Evolutionary conservation across 2,888 invertebrate genomes (phyloP), one percentile per base, ranked within the genome.

Genomic region (Callyntrura sp.): DNA sequence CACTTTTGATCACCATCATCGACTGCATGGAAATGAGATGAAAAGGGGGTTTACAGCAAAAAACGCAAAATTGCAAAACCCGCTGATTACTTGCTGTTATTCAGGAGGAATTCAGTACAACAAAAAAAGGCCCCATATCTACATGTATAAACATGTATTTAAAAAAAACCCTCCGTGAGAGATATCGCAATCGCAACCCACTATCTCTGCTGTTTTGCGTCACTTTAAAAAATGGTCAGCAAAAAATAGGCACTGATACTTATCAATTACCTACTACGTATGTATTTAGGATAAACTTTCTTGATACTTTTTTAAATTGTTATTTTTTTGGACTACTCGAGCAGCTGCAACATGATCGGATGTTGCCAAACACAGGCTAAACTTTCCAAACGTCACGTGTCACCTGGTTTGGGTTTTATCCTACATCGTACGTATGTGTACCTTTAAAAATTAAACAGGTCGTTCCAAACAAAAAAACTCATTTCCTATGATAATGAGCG

Each of bases 1-100:
- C 17, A 79, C 48, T 55, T 85, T 25, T 35, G 35, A 90, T 81
- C 82, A 90, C 28, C 57, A 57, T 62, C 73, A 88, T 76, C 82
- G 65, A 35, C 88, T 88, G 70, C 70, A n/a, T 48, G 51, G 23
- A 70, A 17, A 12, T 17, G 51, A 11, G 35, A 17, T 68, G 35
- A 60, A n/a, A 43, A 68, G 25, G 45, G 28, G 20, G 57, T 28
- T 35, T 25, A 60, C 35, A 55, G 28, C 57, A 43, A 83, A 79
- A 83, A 68, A 83, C 14, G 35, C 23, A 25, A 70, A 35, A 73
- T 73, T 76, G 85, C 85, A 85, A 73, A 51, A 62, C 62, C 35
- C 81, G 60, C 20, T 81, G 81, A 55, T 78, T 51, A 55, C 25
- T 57, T 25, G 6, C 76, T 76, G 35, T 51, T 51, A 14, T 25